Percentiles rank a stretch among this genome's conserved stretches.
Evolutionary conservation across 2,113 vertebrate genomes (phyloP).

Genomic region (Eretmochelys imbricata): DNA sequence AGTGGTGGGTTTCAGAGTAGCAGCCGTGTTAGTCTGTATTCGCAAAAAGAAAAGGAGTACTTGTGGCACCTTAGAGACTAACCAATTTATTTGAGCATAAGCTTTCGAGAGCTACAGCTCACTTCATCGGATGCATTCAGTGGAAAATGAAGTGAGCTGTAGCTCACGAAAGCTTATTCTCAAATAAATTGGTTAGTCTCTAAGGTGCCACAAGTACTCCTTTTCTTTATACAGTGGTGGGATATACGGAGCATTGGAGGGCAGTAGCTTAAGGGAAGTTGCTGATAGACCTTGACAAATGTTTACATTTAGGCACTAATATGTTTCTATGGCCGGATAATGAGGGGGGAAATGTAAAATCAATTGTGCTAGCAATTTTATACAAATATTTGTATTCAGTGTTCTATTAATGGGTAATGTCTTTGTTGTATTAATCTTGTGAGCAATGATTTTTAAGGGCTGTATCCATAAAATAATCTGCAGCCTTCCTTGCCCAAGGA

Average conservation of each 20-base stretch:
- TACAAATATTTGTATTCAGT: constrained; percentile 1
- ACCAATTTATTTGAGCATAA: no score
- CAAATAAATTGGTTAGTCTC: no score
- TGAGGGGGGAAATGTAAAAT: background rate
- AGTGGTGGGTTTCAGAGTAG: background rate
- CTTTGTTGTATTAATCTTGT: constrained; percentile 13
- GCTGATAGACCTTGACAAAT: background rate
- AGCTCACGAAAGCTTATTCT: no score
- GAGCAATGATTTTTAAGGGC: background rate
- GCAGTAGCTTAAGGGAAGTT: background rate
- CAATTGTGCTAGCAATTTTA: background rate
- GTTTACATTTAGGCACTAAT: background rate
- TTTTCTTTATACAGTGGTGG: background rate
- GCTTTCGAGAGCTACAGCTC: no score
- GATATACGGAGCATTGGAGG: background rate
- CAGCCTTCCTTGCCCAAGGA: background rate
- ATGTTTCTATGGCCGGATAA: background rate
- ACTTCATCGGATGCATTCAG: no score
- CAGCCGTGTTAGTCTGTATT: no score
- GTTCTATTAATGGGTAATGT: background rate
- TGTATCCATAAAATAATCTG: background rate
- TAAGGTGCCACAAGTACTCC: no score
- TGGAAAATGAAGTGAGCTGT: no score
- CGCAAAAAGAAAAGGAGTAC: no score
- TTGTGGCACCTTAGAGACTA: no score